These are phyloP conservation scores for Cercopithecus hamlyni DNA, from an alignment of 2,797 vertebrate genomes.

Conservation along the genomic window DNA sequence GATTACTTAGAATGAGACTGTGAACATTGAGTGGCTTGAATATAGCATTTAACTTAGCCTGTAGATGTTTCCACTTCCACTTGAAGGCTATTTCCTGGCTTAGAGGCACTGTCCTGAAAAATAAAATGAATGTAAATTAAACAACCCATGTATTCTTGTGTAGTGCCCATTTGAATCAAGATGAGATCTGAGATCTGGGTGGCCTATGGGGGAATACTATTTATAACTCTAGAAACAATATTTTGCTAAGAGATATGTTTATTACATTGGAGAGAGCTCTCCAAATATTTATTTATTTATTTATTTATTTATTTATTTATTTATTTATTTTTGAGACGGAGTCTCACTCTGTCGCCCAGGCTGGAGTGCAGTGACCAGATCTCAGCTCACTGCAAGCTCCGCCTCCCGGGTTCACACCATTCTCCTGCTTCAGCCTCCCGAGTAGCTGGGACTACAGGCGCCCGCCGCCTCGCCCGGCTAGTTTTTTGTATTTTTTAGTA, in stretches of 20 bases:
- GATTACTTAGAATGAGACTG: slow-evolving; percentile 9
- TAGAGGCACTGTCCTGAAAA: background rate
- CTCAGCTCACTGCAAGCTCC: too few relatives aligned
- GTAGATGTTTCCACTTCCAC: background rate
- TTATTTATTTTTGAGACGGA: too few relatives aligned
- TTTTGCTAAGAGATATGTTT: slow-evolving; percentile 23
- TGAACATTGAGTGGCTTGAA: background rate
- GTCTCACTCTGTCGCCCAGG: too few relatives aligned
- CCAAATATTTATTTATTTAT: background rate
- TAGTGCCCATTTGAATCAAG: background rate
- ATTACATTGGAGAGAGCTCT: background rate
- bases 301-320: too few relatives aligned
- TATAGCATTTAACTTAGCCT: slow-evolving; percentile 3
- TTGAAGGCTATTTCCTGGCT: background rate
- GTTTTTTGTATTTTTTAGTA: too few relatives aligned
- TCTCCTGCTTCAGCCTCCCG: too few relatives aligned
- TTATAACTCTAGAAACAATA: background rate
- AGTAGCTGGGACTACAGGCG: too few relatives aligned
- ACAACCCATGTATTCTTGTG: background rate
- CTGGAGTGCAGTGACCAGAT: too few relatives aligned
- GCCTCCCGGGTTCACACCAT: too few relatives aligned
- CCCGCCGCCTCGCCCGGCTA: too few relatives aligned
- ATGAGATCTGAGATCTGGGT: background rate
- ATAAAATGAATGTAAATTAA: background rate
- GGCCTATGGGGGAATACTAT: background rate